phyloP scores from a whole-genome alignment of 2,888 invertebrate species.

The Sepioteuthis lessoniana region DNA sequence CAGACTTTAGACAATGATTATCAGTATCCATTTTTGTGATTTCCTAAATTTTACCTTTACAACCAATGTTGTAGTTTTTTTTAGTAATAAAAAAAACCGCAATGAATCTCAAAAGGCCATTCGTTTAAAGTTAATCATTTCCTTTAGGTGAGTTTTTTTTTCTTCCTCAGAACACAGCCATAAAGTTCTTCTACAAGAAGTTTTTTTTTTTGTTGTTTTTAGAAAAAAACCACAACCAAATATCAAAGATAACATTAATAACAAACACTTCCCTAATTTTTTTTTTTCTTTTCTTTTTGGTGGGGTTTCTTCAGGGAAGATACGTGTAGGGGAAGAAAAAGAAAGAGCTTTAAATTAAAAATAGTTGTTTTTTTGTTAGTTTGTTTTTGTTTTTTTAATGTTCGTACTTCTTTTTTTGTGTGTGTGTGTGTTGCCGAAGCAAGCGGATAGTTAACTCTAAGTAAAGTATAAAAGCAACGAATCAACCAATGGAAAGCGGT shows the following conservation, averaged over 20 bases:
- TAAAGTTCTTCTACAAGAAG: not conserved
- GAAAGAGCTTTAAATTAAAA: no score
- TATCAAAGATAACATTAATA: no score
- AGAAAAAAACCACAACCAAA: not conserved
- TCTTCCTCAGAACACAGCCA: not conserved
- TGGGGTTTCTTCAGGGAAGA: no score
- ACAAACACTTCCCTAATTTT: no score
- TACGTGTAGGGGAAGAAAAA: no score
- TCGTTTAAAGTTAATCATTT: slow-evolving; percentile 15
- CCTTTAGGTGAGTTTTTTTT: not conserved
- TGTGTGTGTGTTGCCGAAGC: not conserved
- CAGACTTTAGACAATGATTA: slow-evolving; percentile 44
- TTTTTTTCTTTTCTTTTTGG: no score
- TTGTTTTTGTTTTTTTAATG: no score
- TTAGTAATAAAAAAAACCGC: not conserved
- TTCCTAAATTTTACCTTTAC: not conserved
- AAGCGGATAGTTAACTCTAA: no score
- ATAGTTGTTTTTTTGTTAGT: no score
- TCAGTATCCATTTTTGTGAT: slow-evolving; percentile 39
- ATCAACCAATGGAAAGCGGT: not conserved
- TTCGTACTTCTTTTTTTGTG: no score
- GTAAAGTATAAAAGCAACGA: not conserved
- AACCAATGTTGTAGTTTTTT: not conserved
- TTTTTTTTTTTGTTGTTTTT: not conserved
- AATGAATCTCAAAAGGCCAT: not conserved